Percentiles rank a stretch among this genome's conserved stretches.
Conservation (phyloP, 2,113 vertebrate genomes). For the Anhinga anhinga region DNA sequence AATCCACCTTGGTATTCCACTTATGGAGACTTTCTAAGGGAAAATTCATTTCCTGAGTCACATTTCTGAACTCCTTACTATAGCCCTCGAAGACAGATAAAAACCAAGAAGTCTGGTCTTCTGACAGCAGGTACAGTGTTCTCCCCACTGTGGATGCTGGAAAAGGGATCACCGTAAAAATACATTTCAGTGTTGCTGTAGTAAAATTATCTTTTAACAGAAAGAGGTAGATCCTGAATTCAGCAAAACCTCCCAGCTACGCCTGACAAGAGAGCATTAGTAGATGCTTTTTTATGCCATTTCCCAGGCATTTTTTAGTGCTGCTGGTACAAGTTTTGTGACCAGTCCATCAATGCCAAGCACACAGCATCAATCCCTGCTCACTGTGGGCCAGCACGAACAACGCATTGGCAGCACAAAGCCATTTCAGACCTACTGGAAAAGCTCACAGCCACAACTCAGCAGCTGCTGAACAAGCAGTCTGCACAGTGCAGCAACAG, state of each 20-base stretch:
- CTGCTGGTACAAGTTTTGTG: background rate
- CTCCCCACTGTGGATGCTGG: background rate
- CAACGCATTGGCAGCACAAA: fast-evolving
- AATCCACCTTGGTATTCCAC: background rate
- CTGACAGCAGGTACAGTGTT: background rate
- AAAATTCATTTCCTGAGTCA: background rate
- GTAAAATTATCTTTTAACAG: background rate
- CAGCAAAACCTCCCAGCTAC: background rate
- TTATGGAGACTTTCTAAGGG: background rate
- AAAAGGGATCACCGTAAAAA: background rate
- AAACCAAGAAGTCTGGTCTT: background rate
- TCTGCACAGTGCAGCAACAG: no score
- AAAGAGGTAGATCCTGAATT: background rate
- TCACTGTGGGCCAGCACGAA: fast-evolving
- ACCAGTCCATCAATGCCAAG: background rate
- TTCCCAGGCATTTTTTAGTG: background rate
- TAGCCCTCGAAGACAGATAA: background rate
- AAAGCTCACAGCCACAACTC: background rate
- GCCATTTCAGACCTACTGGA: background rate
- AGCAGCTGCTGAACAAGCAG: background rate
- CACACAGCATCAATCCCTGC: no score
- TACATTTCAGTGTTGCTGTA: background rate
- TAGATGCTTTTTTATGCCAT: background rate
- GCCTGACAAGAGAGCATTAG: background rate
- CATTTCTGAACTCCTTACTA: background rate